Base-by-base conservation (phyloP, 1,140 invertebrate species). In the Acromyrmex echinatior region DNA sequence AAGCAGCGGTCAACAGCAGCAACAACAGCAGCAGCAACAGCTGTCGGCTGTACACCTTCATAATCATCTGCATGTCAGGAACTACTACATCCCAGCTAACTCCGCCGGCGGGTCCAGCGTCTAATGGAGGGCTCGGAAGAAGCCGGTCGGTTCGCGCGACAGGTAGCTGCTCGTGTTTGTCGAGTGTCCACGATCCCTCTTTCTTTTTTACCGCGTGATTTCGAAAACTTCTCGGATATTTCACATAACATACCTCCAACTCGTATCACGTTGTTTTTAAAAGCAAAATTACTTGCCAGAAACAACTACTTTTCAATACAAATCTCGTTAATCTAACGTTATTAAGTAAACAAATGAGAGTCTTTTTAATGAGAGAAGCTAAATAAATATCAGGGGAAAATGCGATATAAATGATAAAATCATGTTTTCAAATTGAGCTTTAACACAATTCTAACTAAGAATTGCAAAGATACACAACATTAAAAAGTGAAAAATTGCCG, bases 41-140 rank as follows among this genome's bases (percentile, higher is more conserved):
- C 74, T 94, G 18, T 90, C 92, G 7, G 88, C 93, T 1, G 76
- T 94, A 12, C 94, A 95, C 82, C 86, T 95, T 60, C 94, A 95
- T 81, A 94, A 94, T 91, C 95, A 95, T 86, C 77, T 95, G 0
- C 94, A 95, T 74, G 92, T 94, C 45, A 93, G 93, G 60, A 95
- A 94, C 90, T 95, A 95, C 56, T 95, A 94, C 74, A 91, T 95
- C 5, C 93, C 93, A 10, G 89, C 94, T 0, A 95, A 94, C 45
- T 89, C 93, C 10, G 91, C 91, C 65, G 92, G 93, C 9, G 93
- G 92, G 25, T 94, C 94, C 9, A 91, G 88, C 73, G 91, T 95
- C 80, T 95, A 94, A 93, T 89, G 60, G 60, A 58, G 56, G 60
- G 49, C 51, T 58, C 21, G 5, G 68, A 84, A 74, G 45, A 39